phyloP scores from a whole-genome alignment of 1,140 invertebrate species.

The Drosophila subobscura region DNA sequence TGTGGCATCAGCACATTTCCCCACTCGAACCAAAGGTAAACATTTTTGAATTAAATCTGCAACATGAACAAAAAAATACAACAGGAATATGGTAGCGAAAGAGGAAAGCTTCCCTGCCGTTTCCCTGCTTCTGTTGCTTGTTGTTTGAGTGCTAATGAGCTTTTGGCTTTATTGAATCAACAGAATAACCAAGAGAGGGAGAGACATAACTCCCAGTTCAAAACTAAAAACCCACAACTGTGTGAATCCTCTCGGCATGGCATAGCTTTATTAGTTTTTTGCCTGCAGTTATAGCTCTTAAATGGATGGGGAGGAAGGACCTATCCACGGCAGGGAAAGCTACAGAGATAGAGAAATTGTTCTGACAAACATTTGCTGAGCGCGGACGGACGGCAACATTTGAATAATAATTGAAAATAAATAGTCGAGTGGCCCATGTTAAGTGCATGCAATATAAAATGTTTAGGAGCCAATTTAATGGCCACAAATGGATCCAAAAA shows the following conservation, averaged over 20 bases:
- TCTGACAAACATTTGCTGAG: slow-evolving; percentile 9
- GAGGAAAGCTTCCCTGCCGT: too few relatives aligned
- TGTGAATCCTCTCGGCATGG: slow-evolving; percentile 12
- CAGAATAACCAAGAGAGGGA: slow-evolving; percentile 9
- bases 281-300: neutral
- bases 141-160: slow-evolving; percentile 42
- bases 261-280: slow-evolving; percentile 32
- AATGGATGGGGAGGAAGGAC: neutral
- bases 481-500: neutral
- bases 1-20: slow-evolving; percentile 6
- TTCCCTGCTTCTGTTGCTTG: slow-evolving; percentile 5
- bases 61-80: slow-evolving; percentile 1
- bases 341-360: neutral
- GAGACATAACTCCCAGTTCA: neutral
- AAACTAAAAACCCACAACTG: slow-evolving; percentile 14
- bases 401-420: slow-evolving; percentile 60
- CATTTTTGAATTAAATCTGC: slow-evolving; percentile 26
- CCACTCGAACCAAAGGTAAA: slow-evolving; percentile 30
- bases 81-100: neutral
- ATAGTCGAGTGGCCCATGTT: slow-evolving; percentile 30
- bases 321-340: neutral
- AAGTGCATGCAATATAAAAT: slow-evolving; percentile 17
- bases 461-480: slow-evolving; percentile 23
- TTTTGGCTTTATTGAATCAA: slow-evolving; percentile 47
- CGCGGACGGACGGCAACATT: slow-evolving; percentile 15